Conservation (phyloP, 2,113 vertebrate species). For the Cepphus grylle region DNA sequence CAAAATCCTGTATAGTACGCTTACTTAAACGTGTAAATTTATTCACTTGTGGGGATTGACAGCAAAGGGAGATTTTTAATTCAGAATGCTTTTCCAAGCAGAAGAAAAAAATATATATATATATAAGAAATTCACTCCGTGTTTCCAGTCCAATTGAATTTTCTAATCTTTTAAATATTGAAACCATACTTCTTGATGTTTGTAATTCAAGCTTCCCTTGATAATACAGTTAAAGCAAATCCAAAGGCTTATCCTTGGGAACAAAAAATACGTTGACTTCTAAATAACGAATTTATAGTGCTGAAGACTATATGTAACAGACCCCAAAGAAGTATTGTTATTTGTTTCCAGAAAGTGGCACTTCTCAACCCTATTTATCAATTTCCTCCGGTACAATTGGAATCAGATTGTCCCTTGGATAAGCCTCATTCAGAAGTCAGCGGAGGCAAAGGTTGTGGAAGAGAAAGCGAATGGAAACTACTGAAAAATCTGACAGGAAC, state of each 20-base stretch:
- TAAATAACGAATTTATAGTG: neutral
- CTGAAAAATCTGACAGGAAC: neutral
- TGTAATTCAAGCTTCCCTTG: neutral
- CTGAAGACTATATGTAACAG: neutral
- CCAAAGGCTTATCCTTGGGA: neutral
- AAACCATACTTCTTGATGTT: neutral
- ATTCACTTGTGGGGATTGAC: neutral
- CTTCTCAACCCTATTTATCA: neutral
- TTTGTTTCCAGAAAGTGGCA: neutral
- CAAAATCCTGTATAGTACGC: neutral
- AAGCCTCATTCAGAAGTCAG: neutral
- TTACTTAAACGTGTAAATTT: neutral
- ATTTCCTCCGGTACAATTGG: neutral
- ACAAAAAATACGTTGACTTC: neutral
- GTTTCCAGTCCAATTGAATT: neutral
- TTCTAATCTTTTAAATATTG: constrained; percentile 20
- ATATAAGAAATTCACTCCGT: neutral
- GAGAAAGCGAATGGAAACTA: neutral
- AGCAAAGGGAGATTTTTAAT: neutral
- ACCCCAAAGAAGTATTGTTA: neutral
- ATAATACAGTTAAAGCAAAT: neutral
- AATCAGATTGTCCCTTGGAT: neutral
- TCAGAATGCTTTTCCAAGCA: neutral
- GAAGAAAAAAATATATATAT: neutral
- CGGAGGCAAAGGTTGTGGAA: neutral